Conservation (phyloP, 2,888 invertebrate genomes). For the Meiosimyza platycephala region DNA sequence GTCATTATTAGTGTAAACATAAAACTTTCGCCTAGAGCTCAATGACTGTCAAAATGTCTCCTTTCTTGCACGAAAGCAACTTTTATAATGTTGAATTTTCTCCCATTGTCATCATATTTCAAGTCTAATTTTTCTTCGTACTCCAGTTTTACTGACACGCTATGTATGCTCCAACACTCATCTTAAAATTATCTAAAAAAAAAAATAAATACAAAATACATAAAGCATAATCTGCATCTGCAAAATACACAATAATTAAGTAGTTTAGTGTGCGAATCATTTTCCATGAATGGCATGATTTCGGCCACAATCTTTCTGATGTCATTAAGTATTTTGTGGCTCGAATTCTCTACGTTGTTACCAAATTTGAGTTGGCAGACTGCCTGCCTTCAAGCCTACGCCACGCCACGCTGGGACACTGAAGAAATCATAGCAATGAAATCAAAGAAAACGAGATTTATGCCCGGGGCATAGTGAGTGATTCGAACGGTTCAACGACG, state of each 20-base stretch:
- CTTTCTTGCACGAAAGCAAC: no score
- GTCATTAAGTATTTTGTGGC: background rate
- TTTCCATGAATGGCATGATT: slow-evolving; percentile 15
- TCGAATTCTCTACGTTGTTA: background rate
- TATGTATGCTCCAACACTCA: no score
- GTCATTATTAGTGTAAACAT: no score
- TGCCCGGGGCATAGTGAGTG: background rate
- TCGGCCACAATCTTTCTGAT: background rate
- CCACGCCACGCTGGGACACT: background rate
- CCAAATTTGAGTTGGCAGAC: slow-evolving; percentile 31
- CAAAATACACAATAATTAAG: no score
- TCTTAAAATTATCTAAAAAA: no score
- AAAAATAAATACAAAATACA: no score
- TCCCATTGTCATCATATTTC: background rate
- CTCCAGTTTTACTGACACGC: no score
- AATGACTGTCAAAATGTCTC: no score
- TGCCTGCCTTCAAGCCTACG: slow-evolving; percentile 32
- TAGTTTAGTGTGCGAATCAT: background rate
- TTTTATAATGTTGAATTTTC: no score
- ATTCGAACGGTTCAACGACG: background rate
- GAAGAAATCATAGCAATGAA: background rate
- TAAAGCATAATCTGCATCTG: background rate
- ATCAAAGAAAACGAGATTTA: background rate
- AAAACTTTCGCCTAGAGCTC: background rate
- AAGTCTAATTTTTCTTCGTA: no score